phyloP scores from a whole-genome alignment of 2,113 vertebrate genomes.

The Nothobranchius kuhntae region DNA sequence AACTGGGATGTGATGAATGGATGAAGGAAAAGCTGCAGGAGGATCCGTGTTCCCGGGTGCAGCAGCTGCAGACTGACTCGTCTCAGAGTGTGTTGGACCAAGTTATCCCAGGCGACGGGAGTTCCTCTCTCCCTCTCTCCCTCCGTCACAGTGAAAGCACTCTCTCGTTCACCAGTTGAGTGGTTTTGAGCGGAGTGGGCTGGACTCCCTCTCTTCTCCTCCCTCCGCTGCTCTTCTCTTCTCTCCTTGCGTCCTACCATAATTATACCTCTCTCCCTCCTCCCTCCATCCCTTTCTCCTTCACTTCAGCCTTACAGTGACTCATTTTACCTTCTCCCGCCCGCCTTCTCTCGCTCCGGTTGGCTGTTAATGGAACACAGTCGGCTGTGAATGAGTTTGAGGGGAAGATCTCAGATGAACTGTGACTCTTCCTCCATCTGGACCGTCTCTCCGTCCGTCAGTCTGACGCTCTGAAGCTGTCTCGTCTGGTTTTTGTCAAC shows the following conservation, averaged over 20 bases:
- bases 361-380: conserved; percentile 31
- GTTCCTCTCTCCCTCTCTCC: conserved; percentile 52
- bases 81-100: conserved; percentile 46
- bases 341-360: conserved; percentile 13
- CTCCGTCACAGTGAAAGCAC: conserved; percentile 51
- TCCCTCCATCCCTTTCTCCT: conserved; percentile 37
- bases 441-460: conserved; percentile 22
- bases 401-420: conserved; percentile 48
- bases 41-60: conserved; percentile 47
- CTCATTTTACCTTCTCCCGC: conserved; percentile 47
- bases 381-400: conserved; percentile 40
- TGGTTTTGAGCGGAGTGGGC: conserved; percentile 72
- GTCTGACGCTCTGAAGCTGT: conserved; percentile 35
- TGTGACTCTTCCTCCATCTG: conserved; percentile 46
- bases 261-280: conserved; percentile 59
- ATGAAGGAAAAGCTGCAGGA: conserved; percentile 36
- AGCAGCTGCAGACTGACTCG: conserved; percentile 48
- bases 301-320: conserved; percentile 43
- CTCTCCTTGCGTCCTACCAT: conserved; percentile 55
- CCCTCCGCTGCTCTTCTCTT: conserved; percentile 43
- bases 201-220: conserved; percentile 60
- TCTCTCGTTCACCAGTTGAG: conserved; percentile 70
- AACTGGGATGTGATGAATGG: conserved; percentile 50
- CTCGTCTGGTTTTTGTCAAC: conserved; percentile 44
- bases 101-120: conserved; percentile 65